Percentiles rank a stretch among this genome's conserved stretches.
Evolutionary conservation across 2,797 vertebrate species (phyloP).

Genomic region (Epinephelus coioides): DNA sequence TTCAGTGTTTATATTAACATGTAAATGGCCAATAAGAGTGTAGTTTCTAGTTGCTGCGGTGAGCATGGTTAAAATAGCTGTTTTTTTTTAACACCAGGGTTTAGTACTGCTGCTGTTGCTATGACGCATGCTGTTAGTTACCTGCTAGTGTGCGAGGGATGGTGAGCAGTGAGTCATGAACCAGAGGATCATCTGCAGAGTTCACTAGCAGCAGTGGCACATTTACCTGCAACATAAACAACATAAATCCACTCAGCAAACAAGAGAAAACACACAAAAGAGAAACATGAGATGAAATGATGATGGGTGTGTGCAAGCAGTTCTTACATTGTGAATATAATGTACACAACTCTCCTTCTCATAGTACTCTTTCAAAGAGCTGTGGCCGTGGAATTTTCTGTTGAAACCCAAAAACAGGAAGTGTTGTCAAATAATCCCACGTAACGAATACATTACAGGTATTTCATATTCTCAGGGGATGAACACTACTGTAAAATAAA

Average conservation of each 20-base stretch:
- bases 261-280: conserved; percentile 10
- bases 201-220: conserved; percentile 97
- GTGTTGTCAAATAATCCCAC: neutral
- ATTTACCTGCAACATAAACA: conserved; percentile 85
- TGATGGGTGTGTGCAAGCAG: neutral
- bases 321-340: conserved; percentile 95
- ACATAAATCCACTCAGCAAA: neutral
- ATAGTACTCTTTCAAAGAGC: conserved; percentile 96
- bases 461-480: neutral
- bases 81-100: neutral
- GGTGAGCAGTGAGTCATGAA: conserved; percentile 94
- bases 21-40: neutral
- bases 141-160: conserved; percentile 97
- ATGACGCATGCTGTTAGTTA: conserved; percentile 67
- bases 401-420: conserved; percentile 31
- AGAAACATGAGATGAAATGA: neutral
- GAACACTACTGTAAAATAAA: neutral
- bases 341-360: conserved; percentile 98
- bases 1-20: neutral
- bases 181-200: conserved; percentile 95
- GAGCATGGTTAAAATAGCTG: neutral
- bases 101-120: neutral
- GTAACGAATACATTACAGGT: neutral
- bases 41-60: neutral
- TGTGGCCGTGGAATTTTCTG: conserved; percentile 97